Base-by-base conservation (phyloP, 2,888 invertebrate genomes). In the Agrotis clavis region DNA sequence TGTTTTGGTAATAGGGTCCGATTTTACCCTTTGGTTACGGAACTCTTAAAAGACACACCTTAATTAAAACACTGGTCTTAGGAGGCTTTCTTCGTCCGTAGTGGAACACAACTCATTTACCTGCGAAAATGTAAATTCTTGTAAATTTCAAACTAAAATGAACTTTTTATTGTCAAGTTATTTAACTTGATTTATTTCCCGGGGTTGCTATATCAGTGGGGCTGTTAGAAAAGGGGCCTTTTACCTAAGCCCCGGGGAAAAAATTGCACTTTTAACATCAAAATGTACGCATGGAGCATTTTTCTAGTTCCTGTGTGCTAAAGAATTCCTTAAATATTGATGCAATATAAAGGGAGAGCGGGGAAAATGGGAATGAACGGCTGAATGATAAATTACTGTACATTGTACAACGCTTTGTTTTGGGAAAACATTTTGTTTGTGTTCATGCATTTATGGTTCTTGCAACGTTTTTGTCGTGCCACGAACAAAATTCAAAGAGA, bases 121-220 rank as follows among this genome's bases (percentile, higher is more conserved):
- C 62, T 63, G 21, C n/a, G 19, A 69, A 70, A 74, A 69, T 68
- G 60, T 54, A 61, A 74, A 76, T 69, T 74, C 66, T 64, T 67
- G 51, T 59, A 60, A 56, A 68, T 54, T 72, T 16, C 35, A 64
- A 67, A 68, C 66, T 74, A 66, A 81, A 81, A 79, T 71, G 54
- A 73, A 82, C 77, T 82, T 83, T 84, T 82, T 72, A 71, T 82
- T 81, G 77, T 63, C 60, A 59, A 68, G 47, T 75, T 69, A 86
- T 83, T 82, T 83, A 72, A 80, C 70, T 84, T 87, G 88, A 89
- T 89, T 89, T 90, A 88, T 86, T 83, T 86, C 76, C 80, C 65
- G 65, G 79, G 74, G 75, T 76, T 75, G 81, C 79, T 75, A 78
- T 83, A 83, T 85, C 84, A 79, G 85, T 81, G 72, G 83, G 82